Evolutionary conservation across 92 coral and sea anemone species (phyloP).

Genomic region (Porites divaricata): DNA sequence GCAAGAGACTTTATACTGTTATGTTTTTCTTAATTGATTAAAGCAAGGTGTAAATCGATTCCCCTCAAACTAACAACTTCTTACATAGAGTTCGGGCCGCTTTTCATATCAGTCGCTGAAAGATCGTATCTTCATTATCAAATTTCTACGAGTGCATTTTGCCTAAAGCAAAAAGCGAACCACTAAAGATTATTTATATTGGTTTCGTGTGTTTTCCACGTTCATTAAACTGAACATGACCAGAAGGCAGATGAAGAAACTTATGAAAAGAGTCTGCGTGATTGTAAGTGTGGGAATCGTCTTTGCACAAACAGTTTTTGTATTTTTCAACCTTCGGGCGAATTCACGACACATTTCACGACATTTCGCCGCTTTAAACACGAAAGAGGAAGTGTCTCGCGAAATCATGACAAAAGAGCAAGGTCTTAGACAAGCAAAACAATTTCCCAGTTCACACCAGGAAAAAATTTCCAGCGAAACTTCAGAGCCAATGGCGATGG

Average conservation of each 20-base stretch:
- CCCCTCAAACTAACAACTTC: constrained; percentile 19
- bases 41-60: constrained; percentile 30
- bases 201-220: neutral
- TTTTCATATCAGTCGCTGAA: constrained; percentile 5
- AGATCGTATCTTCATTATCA: constrained; percentile 23
- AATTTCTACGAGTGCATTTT: constrained; percentile 10
- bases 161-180: neutral
- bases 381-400: neutral
- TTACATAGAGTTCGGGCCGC: neutral
- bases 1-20: neutral
- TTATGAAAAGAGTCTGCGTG: constrained; percentile 21
- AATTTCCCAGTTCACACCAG: neutral
- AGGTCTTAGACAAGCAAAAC: neutral
- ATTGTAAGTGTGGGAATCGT: constrained; percentile 8
- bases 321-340: neutral
- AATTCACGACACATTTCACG: neutral
- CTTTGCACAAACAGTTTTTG: neutral
- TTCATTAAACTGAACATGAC: neutral
- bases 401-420: neutral
- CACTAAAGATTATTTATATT: too few species aligned
- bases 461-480: neutral
- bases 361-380: neutral
- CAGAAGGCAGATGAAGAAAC: constrained; percentile 8
- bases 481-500: neutral
- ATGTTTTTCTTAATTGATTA: constrained; percentile 17